A percentile compares a stretch with the other conserved stretches of the same genome.
These are phyloP conservation scores for Psettodes erumei DNA, from an alignment of 2,113 vertebrate genomes.

Conservation along the genomic window DNA sequence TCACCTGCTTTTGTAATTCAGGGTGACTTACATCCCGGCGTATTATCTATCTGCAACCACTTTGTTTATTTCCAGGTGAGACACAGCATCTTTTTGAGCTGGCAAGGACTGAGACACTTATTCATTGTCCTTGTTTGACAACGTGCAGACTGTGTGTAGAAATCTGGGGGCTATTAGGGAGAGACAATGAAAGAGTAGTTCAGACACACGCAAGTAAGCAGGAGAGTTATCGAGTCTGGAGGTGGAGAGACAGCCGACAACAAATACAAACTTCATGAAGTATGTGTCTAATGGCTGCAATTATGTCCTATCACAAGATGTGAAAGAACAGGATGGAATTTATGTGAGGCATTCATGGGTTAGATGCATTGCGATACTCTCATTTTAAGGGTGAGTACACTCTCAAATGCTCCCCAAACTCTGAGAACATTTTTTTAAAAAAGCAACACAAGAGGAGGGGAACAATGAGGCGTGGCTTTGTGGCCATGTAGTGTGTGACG, in stretches of 20 bases:
- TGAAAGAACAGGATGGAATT: background rate
- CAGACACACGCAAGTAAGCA: background rate
- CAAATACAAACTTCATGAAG: background rate
- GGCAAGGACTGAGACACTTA: slow-evolving; percentile 22
- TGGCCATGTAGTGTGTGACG: background rate
- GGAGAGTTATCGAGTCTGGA: background rate
- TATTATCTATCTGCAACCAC: slow-evolving; percentile 21
- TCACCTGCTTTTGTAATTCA: slow-evolving; percentile 41
- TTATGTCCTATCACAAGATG: background rate
- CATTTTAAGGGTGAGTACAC: background rate
- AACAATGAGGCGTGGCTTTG: background rate
- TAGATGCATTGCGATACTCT: background rate
- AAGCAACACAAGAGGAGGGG: background rate
- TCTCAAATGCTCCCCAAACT: background rate
- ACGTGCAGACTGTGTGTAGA: slow-evolving; percentile 17
- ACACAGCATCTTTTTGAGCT: background rate
- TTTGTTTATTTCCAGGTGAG: slow-evolving; percentile 40
- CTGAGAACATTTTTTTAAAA: too few species aligned
- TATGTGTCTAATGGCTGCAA: background rate
- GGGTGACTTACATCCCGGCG: slow-evolving; percentile 44
- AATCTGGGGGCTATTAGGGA: slow-evolving; percentile 31
- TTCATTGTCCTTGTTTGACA: slow-evolving; percentile 47
- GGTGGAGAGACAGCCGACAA: background rate
- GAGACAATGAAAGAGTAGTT: background rate
- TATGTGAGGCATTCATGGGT: background rate